phyloP scores from a whole-genome alignment of 2,797 vertebrate genomes.

The Phoeniculus purpureus region DNA sequence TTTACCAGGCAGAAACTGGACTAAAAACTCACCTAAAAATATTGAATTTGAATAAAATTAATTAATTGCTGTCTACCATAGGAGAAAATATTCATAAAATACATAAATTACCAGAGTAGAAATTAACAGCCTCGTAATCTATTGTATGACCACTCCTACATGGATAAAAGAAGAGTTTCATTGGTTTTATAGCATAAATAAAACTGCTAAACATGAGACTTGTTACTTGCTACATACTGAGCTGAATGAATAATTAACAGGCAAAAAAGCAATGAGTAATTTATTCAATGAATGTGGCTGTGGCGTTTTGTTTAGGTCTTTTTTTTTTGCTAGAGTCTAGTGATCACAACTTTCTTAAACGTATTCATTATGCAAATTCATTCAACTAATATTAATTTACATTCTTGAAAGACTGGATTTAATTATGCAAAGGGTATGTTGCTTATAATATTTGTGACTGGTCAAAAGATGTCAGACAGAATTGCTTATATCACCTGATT shows the following conservation, averaged over 20 bases:
- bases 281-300: conserved; percentile 47
- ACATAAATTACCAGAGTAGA: background rate
- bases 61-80: background rate
- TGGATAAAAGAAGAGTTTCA: background rate
- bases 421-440: conserved; percentile 8
- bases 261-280: conserved; percentile 25
- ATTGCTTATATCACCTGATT: background rate
- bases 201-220: background rate
- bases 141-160: background rate
- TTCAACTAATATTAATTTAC: conserved; percentile 51
- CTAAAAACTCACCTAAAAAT: background rate
- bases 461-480: conserved; percentile 25
- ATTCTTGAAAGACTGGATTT: conserved; percentile 34
- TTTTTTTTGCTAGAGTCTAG: background rate
- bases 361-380: conserved; percentile 53
- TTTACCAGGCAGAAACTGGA: background rate
- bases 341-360: conserved; percentile 49
- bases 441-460: background rate
- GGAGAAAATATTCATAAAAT: background rate
- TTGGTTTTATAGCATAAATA: background rate
- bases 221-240: conserved; percentile 32
- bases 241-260: conserved; percentile 46
- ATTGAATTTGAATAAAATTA: background rate
- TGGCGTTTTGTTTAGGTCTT: background rate
- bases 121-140: background rate